A percentile compares a stretch with the other conserved stretches of the same genome.
phyloP scores from a whole-genome alignment of 2,797 vertebrate genomes.

The Pipistrellus pygmaeus region DNA sequence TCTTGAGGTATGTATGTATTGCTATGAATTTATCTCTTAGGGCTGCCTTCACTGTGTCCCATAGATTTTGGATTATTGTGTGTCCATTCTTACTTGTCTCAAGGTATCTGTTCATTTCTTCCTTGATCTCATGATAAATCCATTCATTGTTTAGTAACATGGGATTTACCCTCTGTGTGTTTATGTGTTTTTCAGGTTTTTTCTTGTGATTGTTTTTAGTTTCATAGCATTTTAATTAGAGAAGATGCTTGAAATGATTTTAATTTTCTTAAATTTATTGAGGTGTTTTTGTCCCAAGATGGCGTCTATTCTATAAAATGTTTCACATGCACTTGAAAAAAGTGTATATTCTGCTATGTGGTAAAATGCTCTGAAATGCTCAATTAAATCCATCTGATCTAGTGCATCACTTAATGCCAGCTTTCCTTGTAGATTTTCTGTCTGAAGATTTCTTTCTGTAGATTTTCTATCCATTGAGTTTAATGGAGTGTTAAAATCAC shows the following conservation, averaged over 20 bases:
- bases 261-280: neutral
- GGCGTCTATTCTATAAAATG: neutral
- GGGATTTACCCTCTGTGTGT: neutral
- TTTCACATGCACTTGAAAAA: neutral
- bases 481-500: neutral
- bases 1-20: neutral
- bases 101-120: neutral
- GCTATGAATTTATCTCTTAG: neutral
- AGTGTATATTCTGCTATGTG: neutral
- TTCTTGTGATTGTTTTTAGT: neutral
- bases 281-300: neutral
- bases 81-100: neutral
- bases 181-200: neutral
- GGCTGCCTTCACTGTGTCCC: too few relatives aligned
- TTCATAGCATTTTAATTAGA: neutral
- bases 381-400: neutral
- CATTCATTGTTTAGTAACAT: neutral
- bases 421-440: neutral
- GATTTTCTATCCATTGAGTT: neutral
- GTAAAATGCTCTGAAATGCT: neutral
- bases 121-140: neutral
- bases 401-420: too few relatives aligned
- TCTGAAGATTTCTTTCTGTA: too few relatives aligned
- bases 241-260: too few relatives aligned
- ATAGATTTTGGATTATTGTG: too few relatives aligned